Conservation (phyloP, 2,888 invertebrate genomes). For the Orchesella flavescens region DNA sequence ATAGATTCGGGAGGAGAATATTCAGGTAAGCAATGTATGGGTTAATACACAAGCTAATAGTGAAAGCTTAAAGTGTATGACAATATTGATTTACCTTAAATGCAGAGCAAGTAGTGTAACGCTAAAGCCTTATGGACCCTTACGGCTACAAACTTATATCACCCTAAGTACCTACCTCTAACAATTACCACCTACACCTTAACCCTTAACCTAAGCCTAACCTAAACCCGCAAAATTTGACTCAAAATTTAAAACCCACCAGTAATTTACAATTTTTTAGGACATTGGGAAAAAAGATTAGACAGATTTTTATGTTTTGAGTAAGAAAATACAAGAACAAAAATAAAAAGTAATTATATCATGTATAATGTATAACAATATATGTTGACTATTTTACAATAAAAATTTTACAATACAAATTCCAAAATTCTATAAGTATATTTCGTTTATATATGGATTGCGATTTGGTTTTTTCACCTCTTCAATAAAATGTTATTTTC, state of each 20-base stretch:
- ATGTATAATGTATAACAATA: not conserved
- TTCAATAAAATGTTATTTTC: too few species aligned
- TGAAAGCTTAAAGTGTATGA: not conserved
- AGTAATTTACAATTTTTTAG: constrained; percentile 14
- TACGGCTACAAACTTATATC: not conserved
- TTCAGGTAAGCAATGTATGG: not conserved
- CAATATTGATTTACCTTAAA: not conserved
- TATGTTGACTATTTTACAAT: constrained; percentile 41
- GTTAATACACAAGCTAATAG: too few species aligned
- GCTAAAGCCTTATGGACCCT: constrained; percentile 16
- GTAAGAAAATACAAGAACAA: constrained; percentile 3
- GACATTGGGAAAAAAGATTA: constrained; percentile 23
- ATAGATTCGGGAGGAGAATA: constrained; percentile 26
- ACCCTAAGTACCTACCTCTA: constrained; percentile 6
- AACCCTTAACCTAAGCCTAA: constrained; percentile 43
- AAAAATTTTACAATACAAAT: constrained; percentile 19
- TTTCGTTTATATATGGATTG: too few species aligned
- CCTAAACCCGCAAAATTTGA: constrained; percentile 59
- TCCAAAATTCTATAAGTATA: too few species aligned
- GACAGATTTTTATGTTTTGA: not conserved
- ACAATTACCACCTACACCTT: not conserved
- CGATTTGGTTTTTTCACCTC: too few species aligned
- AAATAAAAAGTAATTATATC: constrained; percentile 23
- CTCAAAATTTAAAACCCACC: constrained; percentile 30
- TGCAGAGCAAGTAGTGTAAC: not conserved